Base-by-base conservation (phyloP, 2,888 invertebrate species). In the Metacarcinus magister region DNA sequence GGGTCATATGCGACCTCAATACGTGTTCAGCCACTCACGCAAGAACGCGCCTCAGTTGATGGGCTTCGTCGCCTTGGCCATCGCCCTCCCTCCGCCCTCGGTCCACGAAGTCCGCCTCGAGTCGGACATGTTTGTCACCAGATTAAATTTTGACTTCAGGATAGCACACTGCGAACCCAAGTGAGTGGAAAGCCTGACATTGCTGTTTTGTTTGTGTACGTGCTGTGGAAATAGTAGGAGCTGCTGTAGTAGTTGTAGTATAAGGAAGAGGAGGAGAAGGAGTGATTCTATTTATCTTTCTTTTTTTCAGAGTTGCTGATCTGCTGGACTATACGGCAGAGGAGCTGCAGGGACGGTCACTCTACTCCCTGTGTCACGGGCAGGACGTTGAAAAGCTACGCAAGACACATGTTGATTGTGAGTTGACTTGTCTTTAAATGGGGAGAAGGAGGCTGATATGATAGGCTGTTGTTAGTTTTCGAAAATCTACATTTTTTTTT, bases 141-240 rank as follows among this genome's bases (percentile, higher is more conserved):
- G 99, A 97, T 99, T 99, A 97, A 99, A 98, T 97, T 99, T 99
- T 97, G 99, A 99, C 98, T 99, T 99, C 98, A 98, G 99, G 98
- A 99, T 99, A 98, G 99, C 99, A 97, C 99, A 99, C 98, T 99
- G 99, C 97, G 99, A 99, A 97, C 99, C 99, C 97, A 98, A 98
- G 99, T 99, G 98, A 98, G 98, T 97, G 87, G 39, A 28, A 28
- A 0, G 16, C 48, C 48, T 48, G 48, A 10, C 10, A 19, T 60
- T 19, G 60, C n/a, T 7, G 2, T 8, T 75, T 3, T 75, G 19
- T 16, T 75, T 60, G 60, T 54, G 19, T 67, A 23, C 5, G 19
- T 16, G 67, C 5, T 23, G 67, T 67, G 23, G 67, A 23, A 67
- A 23, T 23, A 67, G 19, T n/a, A 67, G 67, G 5, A 67, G 67